A percentile compares a stretch with the other conserved stretches of the same genome.
Conservation (phyloP, 2,888 invertebrate genomes). For the Rhorus exstirpatorius region DNA sequence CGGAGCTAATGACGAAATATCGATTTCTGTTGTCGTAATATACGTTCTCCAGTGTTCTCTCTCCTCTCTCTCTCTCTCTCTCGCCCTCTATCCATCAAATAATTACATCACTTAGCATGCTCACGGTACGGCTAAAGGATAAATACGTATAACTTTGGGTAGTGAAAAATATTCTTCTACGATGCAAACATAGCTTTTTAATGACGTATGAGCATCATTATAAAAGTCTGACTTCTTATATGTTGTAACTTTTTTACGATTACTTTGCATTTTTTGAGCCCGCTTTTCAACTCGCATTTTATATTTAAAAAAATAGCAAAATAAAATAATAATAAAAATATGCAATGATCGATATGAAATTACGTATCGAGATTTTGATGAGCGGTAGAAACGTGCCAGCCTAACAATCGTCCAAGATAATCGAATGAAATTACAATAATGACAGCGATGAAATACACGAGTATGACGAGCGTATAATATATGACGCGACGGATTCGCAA, state of each 20-base stretch:
- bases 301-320: too few relatives aligned
- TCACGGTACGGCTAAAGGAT: neutral
- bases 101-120: conserved; percentile 10
- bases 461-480: too few relatives aligned
- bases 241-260: too few relatives aligned
- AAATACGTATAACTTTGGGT: neutral
- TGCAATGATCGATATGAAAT: neutral
- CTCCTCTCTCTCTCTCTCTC: neutral
- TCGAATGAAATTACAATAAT: conserved; percentile 21
- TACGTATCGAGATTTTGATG: neutral
- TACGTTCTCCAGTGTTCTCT: neutral
- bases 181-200: neutral
- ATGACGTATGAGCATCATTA: too few relatives aligned
- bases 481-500: conserved; percentile 36
- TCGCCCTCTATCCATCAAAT: conserved; percentile 15
- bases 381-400: neutral
- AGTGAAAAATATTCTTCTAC: neutral
- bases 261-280: too few relatives aligned
- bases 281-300: too few relatives aligned
- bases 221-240: neutral
- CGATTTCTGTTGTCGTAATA: conserved; percentile 54
- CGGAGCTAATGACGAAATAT: conserved; percentile 63
- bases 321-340: neutral
- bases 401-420: conserved; percentile 10
- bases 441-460: conserved; percentile 16